Evolutionary conservation across 2,888 invertebrate genomes (phyloP).

Genomic region (Subacronicta megacephala): DNA sequence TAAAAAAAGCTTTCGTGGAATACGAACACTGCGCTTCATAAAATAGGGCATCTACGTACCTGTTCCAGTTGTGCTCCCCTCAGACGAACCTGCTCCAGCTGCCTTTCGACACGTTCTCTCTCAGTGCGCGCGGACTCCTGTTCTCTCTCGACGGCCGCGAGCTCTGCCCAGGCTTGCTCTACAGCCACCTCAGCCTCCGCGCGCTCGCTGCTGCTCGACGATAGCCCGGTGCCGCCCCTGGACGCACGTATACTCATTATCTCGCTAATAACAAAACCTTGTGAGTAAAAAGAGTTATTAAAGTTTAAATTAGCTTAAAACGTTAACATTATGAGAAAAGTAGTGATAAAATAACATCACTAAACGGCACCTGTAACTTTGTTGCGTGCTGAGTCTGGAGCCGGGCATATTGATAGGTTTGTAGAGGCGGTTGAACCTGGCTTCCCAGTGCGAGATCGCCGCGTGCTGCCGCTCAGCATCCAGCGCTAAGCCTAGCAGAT

Average conservation of each 20-base stretch:
- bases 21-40: too few relatives aligned
- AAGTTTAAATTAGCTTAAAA: background rate
- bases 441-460: conserved; percentile 97
- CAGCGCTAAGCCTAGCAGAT: conserved; percentile 95
- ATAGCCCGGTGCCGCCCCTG: conserved; percentile 68
- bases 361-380: conserved; percentile 86
- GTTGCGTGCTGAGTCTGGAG: conserved; percentile 90
- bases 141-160: conserved; percentile 95
- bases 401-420: conserved; percentile 90
- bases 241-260: conserved; percentile 15
- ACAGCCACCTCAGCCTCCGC: conserved; percentile 92
- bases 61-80: conserved; percentile 95
- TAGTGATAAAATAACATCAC: background rate
- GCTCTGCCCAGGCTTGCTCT: conserved; percentile 95
- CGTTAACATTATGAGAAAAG: background rate
- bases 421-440: conserved; percentile 93
- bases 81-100: conserved; percentile 94
- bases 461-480: conserved; percentile 97
- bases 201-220: conserved; percentile 72
- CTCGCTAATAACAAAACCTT: background rate
- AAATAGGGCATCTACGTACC: too few relatives aligned
- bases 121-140: conserved; percentile 94
- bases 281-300: too few relatives aligned
- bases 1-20: too few relatives aligned
- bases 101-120: conserved; percentile 93